A percentile compares a stretch with the other conserved stretches of the same genome.
Conservation (phyloP, 2,113 vertebrate species). For the Hystrix brachyura region DNA sequence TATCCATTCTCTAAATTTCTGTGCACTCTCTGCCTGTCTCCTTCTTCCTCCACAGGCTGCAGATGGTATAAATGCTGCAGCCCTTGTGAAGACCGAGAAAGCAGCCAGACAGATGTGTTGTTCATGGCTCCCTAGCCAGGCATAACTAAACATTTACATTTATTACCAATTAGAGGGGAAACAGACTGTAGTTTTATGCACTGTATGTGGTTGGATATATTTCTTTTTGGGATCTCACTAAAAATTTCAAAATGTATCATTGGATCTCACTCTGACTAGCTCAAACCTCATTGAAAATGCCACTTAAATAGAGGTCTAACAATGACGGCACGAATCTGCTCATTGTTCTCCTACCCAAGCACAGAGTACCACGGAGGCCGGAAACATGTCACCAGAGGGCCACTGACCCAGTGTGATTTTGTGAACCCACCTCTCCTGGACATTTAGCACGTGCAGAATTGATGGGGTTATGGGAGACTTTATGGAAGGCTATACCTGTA, state of each 20-base stretch:
- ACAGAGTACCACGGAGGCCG: background rate
- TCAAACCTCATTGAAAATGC: conserved; percentile 61
- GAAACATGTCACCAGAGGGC: background rate
- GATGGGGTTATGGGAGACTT: background rate
- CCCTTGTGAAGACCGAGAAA: conserved; percentile 84
- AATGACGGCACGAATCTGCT: conserved; percentile 10
- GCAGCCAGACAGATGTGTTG: conserved; percentile 90
- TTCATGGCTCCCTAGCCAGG: conserved; percentile 91
- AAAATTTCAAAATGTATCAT: conserved; percentile 77
- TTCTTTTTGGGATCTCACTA: conserved; percentile 85
- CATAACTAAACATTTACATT: conserved; percentile 93
- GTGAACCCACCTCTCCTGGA: background rate
- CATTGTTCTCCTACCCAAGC: background rate
- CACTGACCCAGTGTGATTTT: background rate
- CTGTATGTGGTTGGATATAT: conserved; percentile 86
- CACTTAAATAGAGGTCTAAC: conserved; percentile 53
- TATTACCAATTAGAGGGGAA: conserved; percentile 92
- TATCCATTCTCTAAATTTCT: conserved; percentile 23
- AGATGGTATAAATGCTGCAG: conserved; percentile 85
- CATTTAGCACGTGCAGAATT: background rate
- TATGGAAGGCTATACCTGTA: background rate
- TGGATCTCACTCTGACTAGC: conserved; percentile 48
- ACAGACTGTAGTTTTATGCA: conserved; percentile 91
- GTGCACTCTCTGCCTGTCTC: background rate
- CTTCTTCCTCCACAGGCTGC: conserved; percentile 67